Conservation (phyloP, 2,797 vertebrate species). For the Pterois miles region DNA sequence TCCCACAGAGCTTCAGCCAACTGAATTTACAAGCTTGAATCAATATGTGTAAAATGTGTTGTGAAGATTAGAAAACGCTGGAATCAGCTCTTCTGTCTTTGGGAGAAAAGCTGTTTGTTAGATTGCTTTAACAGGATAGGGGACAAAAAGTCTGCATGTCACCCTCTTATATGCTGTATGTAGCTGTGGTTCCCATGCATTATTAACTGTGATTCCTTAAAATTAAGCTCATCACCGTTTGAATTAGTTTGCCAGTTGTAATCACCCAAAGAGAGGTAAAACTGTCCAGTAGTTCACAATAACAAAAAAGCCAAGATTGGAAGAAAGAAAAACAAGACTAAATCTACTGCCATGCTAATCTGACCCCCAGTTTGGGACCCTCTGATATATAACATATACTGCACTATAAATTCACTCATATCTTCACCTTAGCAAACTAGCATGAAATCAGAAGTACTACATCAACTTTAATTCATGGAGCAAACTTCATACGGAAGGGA, state of each 20-base stretch:
- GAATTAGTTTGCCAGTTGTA: not conserved
- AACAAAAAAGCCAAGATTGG: not conserved
- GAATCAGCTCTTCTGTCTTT: not conserved
- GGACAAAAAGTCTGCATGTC: not conserved
- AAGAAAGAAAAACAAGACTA: not conserved
- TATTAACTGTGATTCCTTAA: not conserved
- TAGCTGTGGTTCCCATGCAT: not conserved
- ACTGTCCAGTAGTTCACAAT: too few species aligned
- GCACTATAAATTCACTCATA: not conserved
- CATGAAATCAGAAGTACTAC: not conserved
- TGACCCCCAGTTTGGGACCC: not conserved
- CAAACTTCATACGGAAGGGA: not conserved
- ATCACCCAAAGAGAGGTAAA: not conserved
- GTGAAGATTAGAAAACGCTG: not conserved
- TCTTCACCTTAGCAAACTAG: not conserved
- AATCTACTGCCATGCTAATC: too few species aligned
- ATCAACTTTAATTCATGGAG: not conserved
- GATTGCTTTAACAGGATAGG: not conserved
- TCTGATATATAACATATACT: not conserved
- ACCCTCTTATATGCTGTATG: not conserved
- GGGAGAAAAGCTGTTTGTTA: not conserved
- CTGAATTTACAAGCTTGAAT: conserved; percentile 2
- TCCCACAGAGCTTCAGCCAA: not conserved
- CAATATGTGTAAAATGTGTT: conserved; percentile 1
- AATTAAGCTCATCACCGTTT: not conserved